Percentiles rank a stretch among this genome's conserved stretches.
These are phyloP conservation scores for Dryoscopus gambensis DNA, from an alignment of 2,113 vertebrate genomes.

Conservation along the genomic window DNA sequence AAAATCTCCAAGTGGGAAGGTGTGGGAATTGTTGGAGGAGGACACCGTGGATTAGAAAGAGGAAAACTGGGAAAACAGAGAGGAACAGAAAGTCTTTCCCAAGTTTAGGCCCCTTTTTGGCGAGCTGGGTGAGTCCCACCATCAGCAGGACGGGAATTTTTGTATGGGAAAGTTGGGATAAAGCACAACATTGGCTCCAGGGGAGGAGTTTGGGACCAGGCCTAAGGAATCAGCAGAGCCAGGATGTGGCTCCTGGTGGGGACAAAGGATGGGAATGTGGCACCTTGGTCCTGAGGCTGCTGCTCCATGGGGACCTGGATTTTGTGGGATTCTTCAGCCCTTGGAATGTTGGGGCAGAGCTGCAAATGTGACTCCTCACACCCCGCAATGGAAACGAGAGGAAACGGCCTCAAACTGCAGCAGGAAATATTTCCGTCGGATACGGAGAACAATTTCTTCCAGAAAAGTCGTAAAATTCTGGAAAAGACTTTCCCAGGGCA, in stretches of 20 bases:
- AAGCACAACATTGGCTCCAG: rapidly evolving
- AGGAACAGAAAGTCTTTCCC: neutral
- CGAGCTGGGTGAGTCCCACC: neutral
- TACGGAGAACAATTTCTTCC: neutral
- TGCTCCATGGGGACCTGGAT: neutral
- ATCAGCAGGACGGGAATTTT: neutral
- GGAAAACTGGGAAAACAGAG: neutral
- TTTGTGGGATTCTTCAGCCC: neutral
- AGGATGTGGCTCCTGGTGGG: neutral
- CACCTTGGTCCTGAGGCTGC: neutral
- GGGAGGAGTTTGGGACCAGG: neutral
- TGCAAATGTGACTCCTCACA: neutral
- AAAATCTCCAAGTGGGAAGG: neutral
- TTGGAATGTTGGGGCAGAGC: neutral
- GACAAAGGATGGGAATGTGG: neutral
- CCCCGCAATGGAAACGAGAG: rapidly evolving
- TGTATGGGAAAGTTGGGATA: rapidly evolving
- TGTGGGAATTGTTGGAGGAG: neutral
- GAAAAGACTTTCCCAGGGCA: neutral
- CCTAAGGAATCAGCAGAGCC: neutral
- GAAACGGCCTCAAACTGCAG: neutral
- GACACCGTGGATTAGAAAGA: neutral
- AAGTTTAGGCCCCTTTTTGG: neutral
- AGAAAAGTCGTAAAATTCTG: neutral
- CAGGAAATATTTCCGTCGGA: neutral